Conservation (phyloP, 1,140 invertebrate genomes). For the Rhopalosiphum maidis region DNA sequence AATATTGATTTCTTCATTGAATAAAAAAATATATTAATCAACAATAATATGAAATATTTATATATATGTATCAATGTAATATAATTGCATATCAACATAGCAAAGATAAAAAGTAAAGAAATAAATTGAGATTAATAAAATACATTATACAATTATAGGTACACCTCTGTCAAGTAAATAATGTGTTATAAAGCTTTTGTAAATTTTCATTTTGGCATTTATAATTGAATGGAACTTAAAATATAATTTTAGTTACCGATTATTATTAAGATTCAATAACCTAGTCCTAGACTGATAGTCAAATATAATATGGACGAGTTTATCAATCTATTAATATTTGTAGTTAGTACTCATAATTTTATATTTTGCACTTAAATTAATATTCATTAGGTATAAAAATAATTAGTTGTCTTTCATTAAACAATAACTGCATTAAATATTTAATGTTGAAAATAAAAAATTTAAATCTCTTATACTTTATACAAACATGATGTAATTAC, state of each 20-base stretch:
- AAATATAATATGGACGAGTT: background rate
- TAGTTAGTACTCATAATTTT: background rate
- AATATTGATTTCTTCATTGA: background rate
- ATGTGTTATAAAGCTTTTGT: background rate
- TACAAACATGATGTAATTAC: background rate
- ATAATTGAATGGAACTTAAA: background rate
- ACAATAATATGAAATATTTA: too few relatives aligned
- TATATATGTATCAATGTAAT: too few relatives aligned
- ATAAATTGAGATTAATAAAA: background rate
- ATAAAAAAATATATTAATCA: background rate
- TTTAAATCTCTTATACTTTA: too few relatives aligned
- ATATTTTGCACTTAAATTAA: background rate
- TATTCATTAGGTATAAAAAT: background rate
- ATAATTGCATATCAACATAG: too few relatives aligned
- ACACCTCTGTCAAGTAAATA: too few relatives aligned
- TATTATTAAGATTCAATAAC: background rate
- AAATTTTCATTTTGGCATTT: background rate
- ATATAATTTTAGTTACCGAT: background rate
- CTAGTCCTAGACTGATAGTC: background rate
- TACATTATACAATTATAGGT: background rate
- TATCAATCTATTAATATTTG: background rate
- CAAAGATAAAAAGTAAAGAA: too few relatives aligned
- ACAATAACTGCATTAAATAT: background rate
- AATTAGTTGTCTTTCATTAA: background rate
- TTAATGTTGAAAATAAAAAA: background rate